A percentile compares a stretch with the other conserved stretches of the same genome.
Evolutionary conservation across 2,113 vertebrate species (phyloP).

Genomic region (Hassar affinis): DNA sequence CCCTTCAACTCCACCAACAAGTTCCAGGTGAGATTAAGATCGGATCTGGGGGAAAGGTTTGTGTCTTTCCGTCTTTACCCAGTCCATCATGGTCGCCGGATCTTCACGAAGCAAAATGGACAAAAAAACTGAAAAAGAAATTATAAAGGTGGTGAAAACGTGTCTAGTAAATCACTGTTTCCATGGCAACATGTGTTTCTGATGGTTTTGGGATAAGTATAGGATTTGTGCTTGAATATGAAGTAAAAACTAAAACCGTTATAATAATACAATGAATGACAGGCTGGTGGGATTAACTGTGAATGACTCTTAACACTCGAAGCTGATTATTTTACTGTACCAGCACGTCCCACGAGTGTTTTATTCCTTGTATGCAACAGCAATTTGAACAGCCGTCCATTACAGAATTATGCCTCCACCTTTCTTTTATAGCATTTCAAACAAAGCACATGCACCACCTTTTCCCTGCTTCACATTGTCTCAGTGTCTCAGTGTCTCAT

Average conservation of each 20-base stretch:
- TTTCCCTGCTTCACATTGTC: neutral
- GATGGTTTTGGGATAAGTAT: neutral
- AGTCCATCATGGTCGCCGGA: neutral
- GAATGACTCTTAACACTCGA: neutral
- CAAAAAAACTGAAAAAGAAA: no score
- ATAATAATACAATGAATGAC: neutral
- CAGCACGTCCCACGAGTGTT: neutral
- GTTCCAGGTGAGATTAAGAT: conserved; percentile 67
- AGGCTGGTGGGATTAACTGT: neutral
- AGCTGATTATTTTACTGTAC: neutral
- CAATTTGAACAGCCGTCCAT: no score
- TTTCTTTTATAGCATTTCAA: neutral
- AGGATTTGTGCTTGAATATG: neutral
- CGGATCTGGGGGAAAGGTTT: neutral
- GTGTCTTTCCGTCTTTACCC: neutral
- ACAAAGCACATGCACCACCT: neutral
- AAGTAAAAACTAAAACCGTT: neutral
- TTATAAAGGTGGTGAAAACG: neutral
- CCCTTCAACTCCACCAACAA: conserved; percentile 86
- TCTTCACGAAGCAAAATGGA: neutral
- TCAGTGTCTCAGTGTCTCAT: no score
- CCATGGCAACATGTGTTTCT: neutral
- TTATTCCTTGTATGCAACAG: neutral
- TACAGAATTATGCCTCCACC: neutral
- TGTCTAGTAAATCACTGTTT: neutral